Conservation (phyloP, 2,797 vertebrate species). For the Austrolebias charrua region DNA sequence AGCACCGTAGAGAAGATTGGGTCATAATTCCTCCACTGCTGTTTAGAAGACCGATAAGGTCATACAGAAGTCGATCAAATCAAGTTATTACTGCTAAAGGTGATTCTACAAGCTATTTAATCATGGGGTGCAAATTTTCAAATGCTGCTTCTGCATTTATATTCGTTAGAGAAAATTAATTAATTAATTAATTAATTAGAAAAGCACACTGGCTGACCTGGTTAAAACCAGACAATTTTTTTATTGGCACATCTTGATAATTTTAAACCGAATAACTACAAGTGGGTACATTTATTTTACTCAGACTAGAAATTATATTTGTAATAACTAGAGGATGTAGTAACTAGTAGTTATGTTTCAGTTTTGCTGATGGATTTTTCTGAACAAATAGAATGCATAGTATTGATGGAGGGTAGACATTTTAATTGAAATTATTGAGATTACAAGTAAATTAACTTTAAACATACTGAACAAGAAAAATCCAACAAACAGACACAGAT, state of each 20-base stretch:
- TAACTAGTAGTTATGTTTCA: background rate
- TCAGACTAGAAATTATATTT: background rate
- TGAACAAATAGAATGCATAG: no score
- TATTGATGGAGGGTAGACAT: no score
- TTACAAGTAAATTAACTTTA: no score
- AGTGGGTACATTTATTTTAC: background rate
- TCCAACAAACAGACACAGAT: no score
- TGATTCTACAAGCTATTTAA: background rate
- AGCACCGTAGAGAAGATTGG: background rate
- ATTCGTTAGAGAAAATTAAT: no score
- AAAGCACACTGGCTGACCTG: no score
- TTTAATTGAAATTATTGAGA: no score
- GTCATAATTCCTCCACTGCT: background rate
- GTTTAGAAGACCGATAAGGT: background rate
- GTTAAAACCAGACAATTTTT: background rate
- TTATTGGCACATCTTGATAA: background rate
- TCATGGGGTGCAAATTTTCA: background rate
- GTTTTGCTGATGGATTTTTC: no score
- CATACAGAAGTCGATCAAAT: background rate
- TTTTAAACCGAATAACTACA: background rate
- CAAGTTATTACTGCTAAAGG: conserved; percentile 2
- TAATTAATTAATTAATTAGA: no score
- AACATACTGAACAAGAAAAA: no score
- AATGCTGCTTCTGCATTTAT: background rate
- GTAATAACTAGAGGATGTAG: background rate